Evolutionary conservation across 2,797 vertebrate species (phyloP).

Genomic region (Paramormyrops hopkinsi): DNA sequence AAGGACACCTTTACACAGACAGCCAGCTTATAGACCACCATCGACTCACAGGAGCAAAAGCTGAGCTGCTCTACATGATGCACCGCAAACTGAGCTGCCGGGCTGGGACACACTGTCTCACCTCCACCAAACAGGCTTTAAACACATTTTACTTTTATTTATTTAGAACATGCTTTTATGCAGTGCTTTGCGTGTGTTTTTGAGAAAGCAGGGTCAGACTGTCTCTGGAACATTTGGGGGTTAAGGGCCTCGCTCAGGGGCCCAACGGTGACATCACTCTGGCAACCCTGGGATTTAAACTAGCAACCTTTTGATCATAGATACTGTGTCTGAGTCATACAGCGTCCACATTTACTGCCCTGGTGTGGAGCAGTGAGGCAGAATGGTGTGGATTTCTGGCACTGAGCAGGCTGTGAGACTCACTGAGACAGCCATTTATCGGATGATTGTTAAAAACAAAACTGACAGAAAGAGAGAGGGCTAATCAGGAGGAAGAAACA

Average conservation of each 20-base stretch:
- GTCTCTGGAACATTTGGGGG: not conserved
- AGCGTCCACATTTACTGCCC: not conserved
- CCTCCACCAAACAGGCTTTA: not conserved
- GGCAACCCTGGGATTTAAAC: not conserved
- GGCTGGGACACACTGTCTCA: not conserved
- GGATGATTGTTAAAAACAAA: not conserved
- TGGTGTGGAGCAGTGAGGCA: not conserved
- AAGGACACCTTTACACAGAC: constrained; percentile 29
- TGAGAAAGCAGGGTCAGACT: not conserved
- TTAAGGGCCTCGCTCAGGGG: not conserved
- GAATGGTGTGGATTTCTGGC: not conserved
- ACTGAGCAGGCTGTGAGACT: not conserved
- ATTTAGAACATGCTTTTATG: not conserved
- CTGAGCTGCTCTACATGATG: not conserved
- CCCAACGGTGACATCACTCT: not conserved
- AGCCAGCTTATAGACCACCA: constrained; percentile 38
- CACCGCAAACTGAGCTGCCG: not conserved
- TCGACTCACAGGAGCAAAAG: constrained; percentile 24
- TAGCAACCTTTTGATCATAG: not conserved
- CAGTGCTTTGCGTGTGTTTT: not conserved
- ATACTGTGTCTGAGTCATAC: not conserved
- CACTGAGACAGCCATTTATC: not conserved
- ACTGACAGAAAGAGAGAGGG: not conserved
- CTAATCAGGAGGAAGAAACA: not conserved
- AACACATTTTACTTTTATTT: not conserved